Conservation (phyloP, 1,140 invertebrate genomes). For the Scaptodrosophila lebanonensis region DNA sequence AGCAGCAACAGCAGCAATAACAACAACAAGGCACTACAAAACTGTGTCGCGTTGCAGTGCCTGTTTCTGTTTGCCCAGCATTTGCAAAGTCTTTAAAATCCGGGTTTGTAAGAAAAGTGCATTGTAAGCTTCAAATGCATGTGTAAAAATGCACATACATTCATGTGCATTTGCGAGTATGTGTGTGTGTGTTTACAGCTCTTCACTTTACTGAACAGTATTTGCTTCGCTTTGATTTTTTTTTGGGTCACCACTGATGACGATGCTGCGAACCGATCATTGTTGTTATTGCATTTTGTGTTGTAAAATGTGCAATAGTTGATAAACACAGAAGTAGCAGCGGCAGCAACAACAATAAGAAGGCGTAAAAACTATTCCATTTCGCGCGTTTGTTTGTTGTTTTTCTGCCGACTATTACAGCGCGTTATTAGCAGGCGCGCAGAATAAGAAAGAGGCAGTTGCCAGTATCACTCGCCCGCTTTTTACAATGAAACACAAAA, state of each 20-base stretch:
- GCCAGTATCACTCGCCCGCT: constrained; percentile 47
- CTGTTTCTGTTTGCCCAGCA: constrained; percentile 71
- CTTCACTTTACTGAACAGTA: too few relatives aligned
- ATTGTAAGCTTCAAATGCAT: constrained; percentile 51
- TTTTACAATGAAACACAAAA: constrained; percentile 51
- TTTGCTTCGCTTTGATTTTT: too few relatives aligned
- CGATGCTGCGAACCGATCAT: too few relatives aligned
- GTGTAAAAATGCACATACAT: too few relatives aligned
- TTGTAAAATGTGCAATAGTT: too few relatives aligned
- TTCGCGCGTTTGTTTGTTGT: constrained; percentile 66
- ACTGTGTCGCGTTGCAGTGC: constrained; percentile 54
- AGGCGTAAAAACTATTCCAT: constrained; percentile 43
- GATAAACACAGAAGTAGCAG: constrained; percentile 25
- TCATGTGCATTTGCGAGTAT: too few relatives aligned
- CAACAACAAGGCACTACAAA: constrained; percentile 9
- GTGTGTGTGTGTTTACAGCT: too few relatives aligned
- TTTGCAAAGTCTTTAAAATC: constrained; percentile 73
- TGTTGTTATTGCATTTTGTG: too few relatives aligned
- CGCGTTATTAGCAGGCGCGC: constrained; percentile 70
- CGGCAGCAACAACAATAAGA: constrained; percentile 3
- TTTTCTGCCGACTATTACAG: constrained; percentile 67
- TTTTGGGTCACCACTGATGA: too few relatives aligned
- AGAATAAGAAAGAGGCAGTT: constrained; percentile 37
- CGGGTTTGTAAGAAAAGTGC: constrained; percentile 70
- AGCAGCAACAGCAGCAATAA: constrained; percentile 13